Percentiles rank a stretch among this genome's conserved stretches.
These are phyloP conservation scores for Rhyacophila brunnea DNA, from an alignment of 1,140 invertebrate species.

Conservation along the genomic window DNA sequence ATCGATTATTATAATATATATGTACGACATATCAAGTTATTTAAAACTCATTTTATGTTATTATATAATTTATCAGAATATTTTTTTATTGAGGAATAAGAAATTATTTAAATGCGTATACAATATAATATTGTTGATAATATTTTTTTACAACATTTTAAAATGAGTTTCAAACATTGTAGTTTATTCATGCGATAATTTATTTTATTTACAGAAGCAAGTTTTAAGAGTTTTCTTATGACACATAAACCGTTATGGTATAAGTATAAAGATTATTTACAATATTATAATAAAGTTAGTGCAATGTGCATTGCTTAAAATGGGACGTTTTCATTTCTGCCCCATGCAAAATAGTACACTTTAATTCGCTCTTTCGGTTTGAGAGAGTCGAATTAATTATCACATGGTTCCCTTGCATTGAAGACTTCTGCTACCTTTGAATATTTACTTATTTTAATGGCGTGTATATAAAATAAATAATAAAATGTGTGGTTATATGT, in stretches of 20 bases:
- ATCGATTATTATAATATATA: too few relatives aligned
- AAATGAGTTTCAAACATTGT: neutral
- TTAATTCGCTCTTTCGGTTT: constrained; percentile 47
- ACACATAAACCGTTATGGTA: constrained; percentile 22
- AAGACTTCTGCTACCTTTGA: constrained; percentile 20
- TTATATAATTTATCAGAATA: too few relatives aligned
- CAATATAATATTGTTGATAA: too few relatives aligned
- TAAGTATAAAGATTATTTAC: neutral
- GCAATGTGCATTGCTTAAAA: constrained; percentile 20
- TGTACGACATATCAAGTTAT: too few relatives aligned
- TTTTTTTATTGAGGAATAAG: too few relatives aligned
- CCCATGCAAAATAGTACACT: constrained; percentile 62
- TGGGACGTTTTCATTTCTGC: constrained; percentile 40
- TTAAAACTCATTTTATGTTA: too few relatives aligned
- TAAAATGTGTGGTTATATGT: neutral
- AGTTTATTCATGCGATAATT: neutral
- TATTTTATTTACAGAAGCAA: neutral
- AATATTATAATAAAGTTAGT: neutral
- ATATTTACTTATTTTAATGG: neutral
- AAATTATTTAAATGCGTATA: too few relatives aligned
- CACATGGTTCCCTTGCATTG: constrained; percentile 55
- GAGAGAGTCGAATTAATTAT: constrained; percentile 49
- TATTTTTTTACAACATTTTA: neutral
- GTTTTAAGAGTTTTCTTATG: constrained; percentile 28
- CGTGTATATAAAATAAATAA: neutral